Percentiles rank a stretch among this genome's conserved stretches.
Conservation (phyloP, 2,888 invertebrate species). For the Colletes collaris region DNA sequence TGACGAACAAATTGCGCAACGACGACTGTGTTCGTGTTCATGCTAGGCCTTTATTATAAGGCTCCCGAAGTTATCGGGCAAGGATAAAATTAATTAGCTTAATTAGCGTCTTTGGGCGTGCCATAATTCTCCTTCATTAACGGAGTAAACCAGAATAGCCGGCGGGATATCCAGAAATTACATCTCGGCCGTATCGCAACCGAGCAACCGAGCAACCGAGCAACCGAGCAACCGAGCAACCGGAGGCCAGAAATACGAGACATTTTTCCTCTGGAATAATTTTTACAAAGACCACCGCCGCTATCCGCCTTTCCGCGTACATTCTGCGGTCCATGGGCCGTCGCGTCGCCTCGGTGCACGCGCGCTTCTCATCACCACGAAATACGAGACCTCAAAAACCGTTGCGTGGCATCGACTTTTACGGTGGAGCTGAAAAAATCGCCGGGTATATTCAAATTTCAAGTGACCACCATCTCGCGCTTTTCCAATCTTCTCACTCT, state of each 20-base stretch:
- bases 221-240: constrained; percentile 6
- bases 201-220: constrained; percentile 11
- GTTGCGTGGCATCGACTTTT: constrained; percentile 34
- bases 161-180: constrained; percentile 47
- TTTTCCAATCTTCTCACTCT: background rate
- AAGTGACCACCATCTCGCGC: constrained; percentile 4
- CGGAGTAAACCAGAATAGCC: constrained; percentile 61
- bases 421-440: constrained; percentile 32
- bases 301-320: constrained; percentile 30
- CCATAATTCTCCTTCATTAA: constrained; percentile 68
- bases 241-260: constrained; percentile 64
- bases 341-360: constrained; percentile 5
- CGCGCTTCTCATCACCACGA: constrained; percentile 62
- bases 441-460: constrained; percentile 53
- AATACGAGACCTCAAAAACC: constrained; percentile 57
- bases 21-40: constrained; percentile 29
- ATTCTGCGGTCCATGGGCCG: constrained; percentile 41
- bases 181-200: constrained; percentile 38
- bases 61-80: constrained; percentile 47
- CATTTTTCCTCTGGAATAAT: constrained; percentile 65
- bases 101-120: constrained; percentile 62
- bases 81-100: constrained; percentile 69
- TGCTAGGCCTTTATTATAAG: constrained; percentile 38
- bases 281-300: constrained; percentile 59
- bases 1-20: constrained; percentile 31